phyloP scores from a whole-genome alignment of 1,140 invertebrate species.

The Drosophila kanapiae region DNA sequence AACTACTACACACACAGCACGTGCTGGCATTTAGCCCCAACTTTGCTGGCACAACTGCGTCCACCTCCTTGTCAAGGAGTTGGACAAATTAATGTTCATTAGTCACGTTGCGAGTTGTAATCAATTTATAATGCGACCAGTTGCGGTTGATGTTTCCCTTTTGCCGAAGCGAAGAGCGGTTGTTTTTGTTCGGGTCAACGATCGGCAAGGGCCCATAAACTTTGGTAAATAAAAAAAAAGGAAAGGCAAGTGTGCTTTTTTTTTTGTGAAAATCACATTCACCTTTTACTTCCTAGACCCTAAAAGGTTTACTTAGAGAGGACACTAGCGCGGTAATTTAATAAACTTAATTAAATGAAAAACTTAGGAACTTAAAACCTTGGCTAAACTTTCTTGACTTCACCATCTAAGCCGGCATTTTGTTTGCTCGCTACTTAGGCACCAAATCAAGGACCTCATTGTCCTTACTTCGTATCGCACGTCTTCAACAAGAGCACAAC shows the following conservation, averaged over 20 bases:
- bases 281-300: background rate
- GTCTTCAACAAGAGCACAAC: conserved; percentile 1
- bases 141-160: conserved; percentile 68
- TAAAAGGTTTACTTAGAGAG: background rate
- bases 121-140: conserved; percentile 77
- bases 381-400: background rate
- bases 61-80: conserved; percentile 56
- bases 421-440: conserved; percentile 4
- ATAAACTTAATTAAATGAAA: conserved; percentile 3
- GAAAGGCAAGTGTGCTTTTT: too few relatives aligned
- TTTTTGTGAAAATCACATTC: background rate
- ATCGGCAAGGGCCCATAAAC: background rate
- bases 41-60: conserved; percentile 53
- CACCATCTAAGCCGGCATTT: background rate
- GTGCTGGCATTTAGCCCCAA: conserved; percentile 66
- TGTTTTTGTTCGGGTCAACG: conserved; percentile 23
- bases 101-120: conserved; percentile 75
- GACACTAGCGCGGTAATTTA: background rate
- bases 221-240: background rate
- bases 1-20: conserved; percentile 50
- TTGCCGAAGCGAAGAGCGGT: background rate
- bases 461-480: background rate
- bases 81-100: conserved; percentile 78
- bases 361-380: background rate
- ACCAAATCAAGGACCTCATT: conserved; percentile 8